A percentile compares a stretch with the other conserved stretches of the same genome.
Evolutionary conservation across 1,140 invertebrate genomes (phyloP).

Genomic region (Lepidurus couesii): DNA sequence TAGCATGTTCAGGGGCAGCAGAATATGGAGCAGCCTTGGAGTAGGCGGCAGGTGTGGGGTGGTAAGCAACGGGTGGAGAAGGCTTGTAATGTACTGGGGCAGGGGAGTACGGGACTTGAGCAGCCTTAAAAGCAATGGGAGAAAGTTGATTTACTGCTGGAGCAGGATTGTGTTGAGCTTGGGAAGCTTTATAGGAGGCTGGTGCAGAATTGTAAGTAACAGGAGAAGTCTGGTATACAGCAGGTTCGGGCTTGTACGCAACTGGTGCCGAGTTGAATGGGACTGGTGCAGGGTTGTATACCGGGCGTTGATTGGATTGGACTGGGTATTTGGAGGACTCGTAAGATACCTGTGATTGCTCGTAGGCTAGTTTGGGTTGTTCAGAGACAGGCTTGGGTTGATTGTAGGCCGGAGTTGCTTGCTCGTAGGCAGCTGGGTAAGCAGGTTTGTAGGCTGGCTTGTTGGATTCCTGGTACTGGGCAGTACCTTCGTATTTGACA

Average conservation of each 20-base stretch:
- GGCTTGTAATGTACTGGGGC: too few species aligned
- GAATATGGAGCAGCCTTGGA: neutral
- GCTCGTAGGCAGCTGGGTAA: neutral
- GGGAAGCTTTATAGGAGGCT: neutral
- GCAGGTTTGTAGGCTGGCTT: constrained; percentile 23
- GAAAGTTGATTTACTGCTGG: neutral
- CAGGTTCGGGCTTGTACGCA: neutral
- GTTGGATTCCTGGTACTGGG: constrained; percentile 50
- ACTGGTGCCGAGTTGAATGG: neutral
- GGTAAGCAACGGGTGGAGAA: neutral
- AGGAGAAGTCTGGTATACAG: neutral
- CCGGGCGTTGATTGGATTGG: neutral
- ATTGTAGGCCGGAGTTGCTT: too few species aligned
- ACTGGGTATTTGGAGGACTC: neutral
- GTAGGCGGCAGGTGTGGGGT: neutral
- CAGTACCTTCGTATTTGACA: constrained; percentile 65
- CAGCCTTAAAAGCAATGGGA: neutral
- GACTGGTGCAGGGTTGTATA: neutral
- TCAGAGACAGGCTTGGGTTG: neutral
- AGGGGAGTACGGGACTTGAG: neutral
- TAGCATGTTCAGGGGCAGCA: neutral
- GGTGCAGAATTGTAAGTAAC: too few species aligned
- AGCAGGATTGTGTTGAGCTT: too few species aligned
- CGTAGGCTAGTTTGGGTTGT: neutral
- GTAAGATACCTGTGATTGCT: neutral